Percentiles rank a stretch among this genome's conserved stretches.
phyloP scores from a whole-genome alignment of 2,888 invertebrate species.

The Cataglyphis albicans region DNA sequence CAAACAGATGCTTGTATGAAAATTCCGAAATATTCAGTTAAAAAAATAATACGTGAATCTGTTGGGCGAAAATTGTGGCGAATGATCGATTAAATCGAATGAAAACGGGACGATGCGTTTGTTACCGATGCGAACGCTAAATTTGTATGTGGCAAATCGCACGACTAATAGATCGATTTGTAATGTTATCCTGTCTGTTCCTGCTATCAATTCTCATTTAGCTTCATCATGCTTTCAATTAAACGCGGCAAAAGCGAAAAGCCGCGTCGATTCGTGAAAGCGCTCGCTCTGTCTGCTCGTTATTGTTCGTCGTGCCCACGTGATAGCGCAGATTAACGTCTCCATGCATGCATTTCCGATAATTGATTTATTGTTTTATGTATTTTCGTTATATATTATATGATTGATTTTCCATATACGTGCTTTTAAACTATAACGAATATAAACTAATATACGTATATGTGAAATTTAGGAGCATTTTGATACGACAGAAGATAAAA shows the following conservation, averaged over 20 bases:
- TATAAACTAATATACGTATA: not conserved
- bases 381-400: not conserved
- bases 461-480: not conserved
- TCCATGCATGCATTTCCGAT: not conserved
- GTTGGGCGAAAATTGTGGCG: not conserved
- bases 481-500: not conserved
- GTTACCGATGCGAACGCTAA: not conserved
- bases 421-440: not conserved
- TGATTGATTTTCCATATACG: not conserved
- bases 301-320: not conserved
- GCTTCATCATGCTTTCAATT: not conserved
- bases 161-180: slow-evolving; percentile 13
- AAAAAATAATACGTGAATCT: not conserved
- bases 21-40: not conserved
- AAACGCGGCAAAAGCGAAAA: slow-evolving; percentile 12
- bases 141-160: slow-evolving; percentile 8
- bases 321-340: not conserved
- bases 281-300: not conserved
- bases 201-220: slow-evolving; percentile 24
- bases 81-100: not conserved
- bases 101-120: not conserved
- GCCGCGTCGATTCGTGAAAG: not conserved
- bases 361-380: not conserved
- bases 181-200: slow-evolving; percentile 5
- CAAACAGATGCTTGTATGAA: not conserved